phyloP scores from a whole-genome alignment of 2,797 vertebrate genomes.

The Micropoecilia bifurca region DNA sequence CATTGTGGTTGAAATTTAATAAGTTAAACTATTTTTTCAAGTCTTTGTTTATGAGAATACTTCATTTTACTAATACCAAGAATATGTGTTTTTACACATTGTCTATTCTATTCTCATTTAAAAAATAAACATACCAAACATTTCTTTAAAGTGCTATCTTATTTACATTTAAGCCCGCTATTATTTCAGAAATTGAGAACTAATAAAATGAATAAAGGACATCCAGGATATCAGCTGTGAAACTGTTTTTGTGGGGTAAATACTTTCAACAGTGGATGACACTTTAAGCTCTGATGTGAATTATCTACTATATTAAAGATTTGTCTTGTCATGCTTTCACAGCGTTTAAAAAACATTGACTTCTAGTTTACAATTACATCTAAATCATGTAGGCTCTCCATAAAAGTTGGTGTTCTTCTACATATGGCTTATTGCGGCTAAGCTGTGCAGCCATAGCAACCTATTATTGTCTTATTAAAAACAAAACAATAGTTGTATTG shows the following conservation, averaged over 20 bases:
- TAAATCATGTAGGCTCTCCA: neutral
- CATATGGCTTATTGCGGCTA: neutral
- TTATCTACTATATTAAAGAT: slow-evolving; percentile 1
- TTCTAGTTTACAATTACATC: neutral
- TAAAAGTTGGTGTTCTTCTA: neutral
- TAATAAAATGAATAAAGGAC: neutral
- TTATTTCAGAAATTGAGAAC: neutral
- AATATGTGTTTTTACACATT: neutral
- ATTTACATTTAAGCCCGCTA: neutral
- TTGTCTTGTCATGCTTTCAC: neutral
- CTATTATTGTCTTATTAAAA: slow-evolving; percentile 6
- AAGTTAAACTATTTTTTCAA: neutral
- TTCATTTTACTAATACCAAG: neutral
- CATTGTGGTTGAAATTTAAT: neutral
- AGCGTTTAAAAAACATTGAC: neutral
- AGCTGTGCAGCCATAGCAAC: neutral
- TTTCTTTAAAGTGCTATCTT: neutral
- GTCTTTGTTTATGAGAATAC: neutral
- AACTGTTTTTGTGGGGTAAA: neutral
- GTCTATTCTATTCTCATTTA: too few relatives aligned
- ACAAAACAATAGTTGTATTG: neutral
- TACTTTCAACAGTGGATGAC: neutral
- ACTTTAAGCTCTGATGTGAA: slow-evolving; percentile 1
- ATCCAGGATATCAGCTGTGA: neutral
- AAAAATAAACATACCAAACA: neutral